Conservation (phyloP, 2,888 invertebrate species). For the Eupsilia transversa region DNA sequence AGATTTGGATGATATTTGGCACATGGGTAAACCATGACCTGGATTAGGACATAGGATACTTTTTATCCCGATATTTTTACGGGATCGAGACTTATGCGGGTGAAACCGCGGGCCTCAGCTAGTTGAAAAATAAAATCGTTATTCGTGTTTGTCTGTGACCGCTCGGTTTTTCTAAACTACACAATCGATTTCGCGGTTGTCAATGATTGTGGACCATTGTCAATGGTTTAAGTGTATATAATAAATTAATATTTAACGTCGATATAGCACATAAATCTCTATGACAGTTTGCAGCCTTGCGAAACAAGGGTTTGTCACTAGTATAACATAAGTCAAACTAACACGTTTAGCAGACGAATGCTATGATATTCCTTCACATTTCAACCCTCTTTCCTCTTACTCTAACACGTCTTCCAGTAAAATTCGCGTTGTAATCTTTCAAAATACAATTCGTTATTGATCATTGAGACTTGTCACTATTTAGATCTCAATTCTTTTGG, state of each 20-base stretch:
- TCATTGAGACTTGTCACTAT: background rate
- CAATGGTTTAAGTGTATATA: background rate
- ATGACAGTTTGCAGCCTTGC: background rate
- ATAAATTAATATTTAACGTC: background rate
- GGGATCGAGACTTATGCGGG: too few species aligned
- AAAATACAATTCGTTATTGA: slow-evolving; percentile 14
- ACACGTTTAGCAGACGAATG: background rate
- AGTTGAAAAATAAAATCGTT: too few species aligned
- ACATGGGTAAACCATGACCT: too few species aligned
- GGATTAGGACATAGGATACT: too few species aligned
- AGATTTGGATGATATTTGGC: too few species aligned
- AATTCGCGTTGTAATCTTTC: background rate
- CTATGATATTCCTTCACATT: background rate
- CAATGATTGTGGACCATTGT: background rate
- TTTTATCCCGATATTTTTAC: too few species aligned
- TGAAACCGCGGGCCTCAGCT: too few species aligned
- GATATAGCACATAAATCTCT: background rate
- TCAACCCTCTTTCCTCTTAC: background rate
- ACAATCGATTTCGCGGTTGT: background rate
- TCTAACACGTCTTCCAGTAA: background rate
- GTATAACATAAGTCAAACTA: background rate
- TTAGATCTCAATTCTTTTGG: background rate
- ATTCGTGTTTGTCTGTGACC: background rate
- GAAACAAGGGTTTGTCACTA: too few species aligned
- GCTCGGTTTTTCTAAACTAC: background rate